Percentiles rank a stretch among this genome's conserved stretches.
phyloP scores from a whole-genome alignment of 2,113 vertebrate species.

The Noturus placidus region DNA sequence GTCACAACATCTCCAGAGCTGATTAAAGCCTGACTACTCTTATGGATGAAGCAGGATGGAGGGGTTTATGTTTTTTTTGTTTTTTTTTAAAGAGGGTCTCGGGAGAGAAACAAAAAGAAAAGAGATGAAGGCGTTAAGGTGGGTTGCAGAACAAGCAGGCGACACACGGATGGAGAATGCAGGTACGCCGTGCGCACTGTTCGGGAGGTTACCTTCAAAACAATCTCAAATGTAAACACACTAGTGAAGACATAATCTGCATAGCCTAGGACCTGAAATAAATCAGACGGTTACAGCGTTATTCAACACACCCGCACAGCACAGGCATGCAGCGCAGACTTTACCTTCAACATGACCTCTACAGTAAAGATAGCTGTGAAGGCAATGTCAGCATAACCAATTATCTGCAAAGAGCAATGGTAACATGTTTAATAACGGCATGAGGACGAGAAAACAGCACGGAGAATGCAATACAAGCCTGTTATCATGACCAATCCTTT shows the following conservation, averaged over 20 bases:
- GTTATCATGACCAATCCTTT: not conserved
- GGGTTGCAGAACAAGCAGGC: slow-evolving; percentile 81
- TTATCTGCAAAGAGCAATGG: slow-evolving; percentile 95
- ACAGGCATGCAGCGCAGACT: slow-evolving; percentile 75
- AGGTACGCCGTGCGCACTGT: slow-evolving; percentile 77
- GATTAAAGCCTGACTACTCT: slow-evolving; percentile 60
- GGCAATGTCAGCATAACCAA: slow-evolving; percentile 99
- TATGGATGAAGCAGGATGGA: slow-evolving; percentile 25
- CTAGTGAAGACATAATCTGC: slow-evolving; percentile 99
- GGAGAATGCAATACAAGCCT: not conserved
- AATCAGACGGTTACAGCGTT: slow-evolving; percentile 87
- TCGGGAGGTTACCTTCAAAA: slow-evolving; percentile 95
- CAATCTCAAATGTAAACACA: slow-evolving; percentile 99
- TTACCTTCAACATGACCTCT: slow-evolving; percentile 99
- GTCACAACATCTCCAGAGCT: slow-evolving; percentile 62
- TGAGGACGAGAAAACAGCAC: not conserved
- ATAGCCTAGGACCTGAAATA: slow-evolving; percentile 99
- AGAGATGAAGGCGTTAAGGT: slow-evolving; percentile 81
- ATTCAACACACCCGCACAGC: slow-evolving; percentile 71
- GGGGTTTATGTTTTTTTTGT: slow-evolving; percentile 49
- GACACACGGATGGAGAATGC: slow-evolving; percentile 84
- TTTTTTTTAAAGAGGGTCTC: slow-evolving; percentile 71
- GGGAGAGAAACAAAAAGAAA: slow-evolving; percentile 65
- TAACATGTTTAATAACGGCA: slow-evolving; percentile 74
- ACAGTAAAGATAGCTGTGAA: slow-evolving; percentile 99